Base-by-base conservation (phyloP, 2,797 vertebrate species). In the Pipistrellus pygmaeus region DNA sequence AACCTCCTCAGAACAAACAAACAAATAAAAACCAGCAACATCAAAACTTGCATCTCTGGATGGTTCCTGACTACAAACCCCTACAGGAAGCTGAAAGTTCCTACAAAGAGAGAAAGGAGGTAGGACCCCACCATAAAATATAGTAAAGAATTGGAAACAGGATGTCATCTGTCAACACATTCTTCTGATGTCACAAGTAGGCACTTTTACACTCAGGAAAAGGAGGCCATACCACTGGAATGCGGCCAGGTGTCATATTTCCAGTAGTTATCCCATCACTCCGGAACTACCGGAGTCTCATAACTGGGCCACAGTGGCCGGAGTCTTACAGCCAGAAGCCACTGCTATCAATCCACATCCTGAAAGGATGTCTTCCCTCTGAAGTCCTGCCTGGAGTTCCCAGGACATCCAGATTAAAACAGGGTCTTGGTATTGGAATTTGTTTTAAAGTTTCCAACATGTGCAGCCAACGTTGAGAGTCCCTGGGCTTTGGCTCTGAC, bases 111-210 rank as follows among this genome's bases (percentile, higher is more conserved):
- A 27, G 17, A 55, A 46, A 35, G 53, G 35, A 57, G 55, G 20
- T 90, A 81, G 66, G 64, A 78, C 91, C 23, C 72, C 62, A 71
- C 41, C 53, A 77, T 46, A 76, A 91, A 80, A 91, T 48, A 88
- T 3, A 86, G 53, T 35, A 62, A 57, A 95, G 72, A 91, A 66
- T 38, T 27, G 1, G 68, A 95, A 89, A 91, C 55, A 85, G 72
- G 55, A 69, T 72, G 32, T 35, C 38, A 83, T 77, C 69, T 82
- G 53, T 89, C 87, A 90, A 35, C 44, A 76, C 80, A n/a, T 86
- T 53, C 85, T 71, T 93, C 76, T 85, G 77, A 85, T 77, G 48
- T 90, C 84, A 81, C 30, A 95, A 77, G 85, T 60, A 80, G 66
- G 66, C n/a, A 87, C 71, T 81, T 83, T 80, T 83, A 38, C 48